These are phyloP conservation scores for Rhabdomys dilectus DNA, from an alignment of 2,113 vertebrate species.

Conservation along the genomic window DNA sequence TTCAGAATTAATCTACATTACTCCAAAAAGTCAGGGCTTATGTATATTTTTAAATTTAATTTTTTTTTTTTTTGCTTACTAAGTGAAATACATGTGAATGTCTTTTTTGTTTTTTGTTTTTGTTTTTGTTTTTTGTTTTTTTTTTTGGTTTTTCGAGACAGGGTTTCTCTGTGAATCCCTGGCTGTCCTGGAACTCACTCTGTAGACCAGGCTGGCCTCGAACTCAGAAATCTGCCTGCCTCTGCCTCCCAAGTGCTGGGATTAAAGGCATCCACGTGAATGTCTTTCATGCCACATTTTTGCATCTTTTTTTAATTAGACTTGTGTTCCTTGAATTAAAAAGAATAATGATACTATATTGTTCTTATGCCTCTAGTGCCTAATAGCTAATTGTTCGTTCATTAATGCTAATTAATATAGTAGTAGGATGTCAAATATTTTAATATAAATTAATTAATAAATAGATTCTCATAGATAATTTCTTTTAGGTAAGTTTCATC, in stretches of 20 bases:
- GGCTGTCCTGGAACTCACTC: no score
- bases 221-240: no score
- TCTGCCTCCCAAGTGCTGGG: no score
- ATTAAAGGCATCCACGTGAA: no score
- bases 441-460: conserved; percentile 28
- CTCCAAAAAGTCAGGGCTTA: neutral
- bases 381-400: neutral
- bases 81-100: neutral
- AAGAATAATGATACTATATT: conserved; percentile 59
- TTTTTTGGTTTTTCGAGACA: no score
- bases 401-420: neutral
- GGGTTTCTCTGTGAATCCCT: no score
- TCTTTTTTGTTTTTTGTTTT: no score
- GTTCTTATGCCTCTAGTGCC: neutral
- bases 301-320: conserved; percentile 41
- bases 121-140: no score
- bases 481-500: conserved; percentile 95
- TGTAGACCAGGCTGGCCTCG: no score
- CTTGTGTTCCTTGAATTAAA: conserved; percentile 24
- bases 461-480: conserved; percentile 46
- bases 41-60: neutral
- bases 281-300: neutral
- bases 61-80: neutral
- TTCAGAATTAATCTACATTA: conserved; percentile 24
- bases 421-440: neutral